These are phyloP conservation scores for Halcyon senegalensis DNA, from an alignment of 2,113 vertebrate genomes.

Conservation along the genomic window DNA sequence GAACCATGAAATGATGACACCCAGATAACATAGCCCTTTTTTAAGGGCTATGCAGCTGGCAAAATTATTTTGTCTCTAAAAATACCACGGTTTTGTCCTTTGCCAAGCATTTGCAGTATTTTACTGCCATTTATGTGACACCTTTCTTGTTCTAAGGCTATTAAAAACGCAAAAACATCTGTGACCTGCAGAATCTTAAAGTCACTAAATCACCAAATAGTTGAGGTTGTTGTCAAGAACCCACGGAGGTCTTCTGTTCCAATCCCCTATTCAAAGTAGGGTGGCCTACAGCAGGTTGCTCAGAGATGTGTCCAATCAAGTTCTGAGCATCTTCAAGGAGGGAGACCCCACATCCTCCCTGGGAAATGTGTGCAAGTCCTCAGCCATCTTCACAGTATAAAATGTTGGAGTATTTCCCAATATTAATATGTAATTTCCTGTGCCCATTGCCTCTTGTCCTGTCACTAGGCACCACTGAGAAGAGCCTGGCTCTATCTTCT, in stretches of 20 bases:
- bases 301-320: not conserved
- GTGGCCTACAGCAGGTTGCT: not conserved
- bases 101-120: not conserved
- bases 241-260: not conserved
- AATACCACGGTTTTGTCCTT: not conserved
- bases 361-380: not conserved
- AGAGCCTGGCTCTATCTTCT: not conserved
- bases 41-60: not conserved
- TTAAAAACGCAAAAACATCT: not conserved
- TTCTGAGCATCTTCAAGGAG: not conserved
- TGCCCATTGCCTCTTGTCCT: not conserved
- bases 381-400: not conserved
- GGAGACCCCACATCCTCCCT: not conserved
- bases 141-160: not conserved
- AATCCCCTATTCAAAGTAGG: not conserved
- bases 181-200: not conserved
- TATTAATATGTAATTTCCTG: not conserved
- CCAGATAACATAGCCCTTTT: not conserved
- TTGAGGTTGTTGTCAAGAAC: not conserved
- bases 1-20: not conserved
- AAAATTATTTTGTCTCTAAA: not conserved
- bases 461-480: not conserved
- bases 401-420: not conserved
- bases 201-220: not conserved
- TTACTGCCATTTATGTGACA: not conserved